Percentiles rank a stretch among this genome's conserved stretches.
Conservation (phyloP, 2,888 invertebrate species). For the Pristionchus mayeri region DNA sequence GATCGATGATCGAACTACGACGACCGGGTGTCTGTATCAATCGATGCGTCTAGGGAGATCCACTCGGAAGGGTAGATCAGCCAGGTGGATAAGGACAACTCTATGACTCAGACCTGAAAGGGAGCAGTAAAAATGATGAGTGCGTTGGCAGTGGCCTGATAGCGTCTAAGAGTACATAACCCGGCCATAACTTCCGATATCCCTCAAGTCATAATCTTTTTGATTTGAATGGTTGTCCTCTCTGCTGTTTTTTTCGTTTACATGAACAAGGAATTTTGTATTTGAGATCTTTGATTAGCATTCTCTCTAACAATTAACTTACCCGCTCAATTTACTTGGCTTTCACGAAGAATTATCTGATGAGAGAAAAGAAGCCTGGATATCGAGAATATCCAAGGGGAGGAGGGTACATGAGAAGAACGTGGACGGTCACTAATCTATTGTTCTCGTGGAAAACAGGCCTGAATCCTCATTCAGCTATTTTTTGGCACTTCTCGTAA, state of each 20-base stretch:
- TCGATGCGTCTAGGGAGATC: constrained; percentile 65
- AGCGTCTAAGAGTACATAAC: constrained; percentile 62
- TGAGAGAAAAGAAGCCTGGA: background rate
- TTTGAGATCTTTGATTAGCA: too few species aligned
- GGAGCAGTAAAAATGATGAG: constrained; percentile 72
- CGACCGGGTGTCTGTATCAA: constrained; percentile 69
- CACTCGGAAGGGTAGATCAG: constrained; percentile 58
- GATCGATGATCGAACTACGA: constrained; percentile 58
- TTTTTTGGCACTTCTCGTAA: background rate
- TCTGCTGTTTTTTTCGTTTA: too few species aligned
- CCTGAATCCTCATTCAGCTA: background rate
- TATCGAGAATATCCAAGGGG: background rate
- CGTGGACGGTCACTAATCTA: background rate
- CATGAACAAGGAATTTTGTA: too few species aligned
- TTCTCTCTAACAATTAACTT: too few species aligned
- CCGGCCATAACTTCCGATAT: constrained; percentile 51
- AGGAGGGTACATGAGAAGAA: background rate
- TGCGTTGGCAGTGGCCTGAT: constrained; percentile 70
- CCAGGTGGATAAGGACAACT: constrained; percentile 69
- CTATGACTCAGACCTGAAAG: constrained; percentile 72
- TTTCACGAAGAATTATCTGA: too few species aligned
- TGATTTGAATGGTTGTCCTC: too few species aligned
- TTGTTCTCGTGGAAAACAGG: background rate
- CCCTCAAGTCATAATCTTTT: background rate
- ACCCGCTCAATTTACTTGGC: too few species aligned